Base-by-base conservation (phyloP, 2,113 vertebrate species). In the Albula glossodonta region DNA sequence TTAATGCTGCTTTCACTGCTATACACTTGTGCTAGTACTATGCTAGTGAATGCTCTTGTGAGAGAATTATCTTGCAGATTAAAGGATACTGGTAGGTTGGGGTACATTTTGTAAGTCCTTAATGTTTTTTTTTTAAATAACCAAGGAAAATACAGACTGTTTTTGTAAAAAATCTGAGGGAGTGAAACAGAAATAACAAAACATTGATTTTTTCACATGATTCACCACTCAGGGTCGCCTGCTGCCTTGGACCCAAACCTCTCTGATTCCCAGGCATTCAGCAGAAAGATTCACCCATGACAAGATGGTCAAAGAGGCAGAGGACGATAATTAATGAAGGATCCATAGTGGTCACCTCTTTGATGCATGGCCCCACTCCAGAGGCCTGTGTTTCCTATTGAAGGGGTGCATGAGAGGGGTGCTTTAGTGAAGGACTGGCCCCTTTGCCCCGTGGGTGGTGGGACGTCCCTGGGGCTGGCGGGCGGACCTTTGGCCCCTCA, bases 281-380 rank as follows among this genome's bases (percentile, higher is more conserved):
- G 70, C 70, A 19, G 17, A 15, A 7, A 17, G 2, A n/a, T 74
- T 31, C 70, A 74, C 3, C 10, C 2, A 74, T 25, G 70, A 74
- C 70, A 74, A 74, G 70, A n/a, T 31, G n/a, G 41, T 17, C 19
- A 60, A 83, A 48, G 81, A 83, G 81, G 8, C 12, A 77, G 60
- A 74, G 83, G 17, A 56, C 22, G 60, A 84, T 63, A 84, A 84
- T 84, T 84, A 51, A 83, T 77, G 60, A 84, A 74, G 63, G 52
- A 84, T 84, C 66, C 63, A 51, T 84, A 84, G 51, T 77, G 83
- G 83, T 84, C 83, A 51, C 17, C 83, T n/a, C 83, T 84, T 31
- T 51, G 83, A 84, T 74, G 83, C 50, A 84, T 84, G 66, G 60
- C 60, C 48, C 83, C 83, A 77, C 63, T 84, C 48, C 50, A n/a